Base-by-base conservation (phyloP, 2,113 vertebrate genomes). In the Carassius auratus region DNA sequence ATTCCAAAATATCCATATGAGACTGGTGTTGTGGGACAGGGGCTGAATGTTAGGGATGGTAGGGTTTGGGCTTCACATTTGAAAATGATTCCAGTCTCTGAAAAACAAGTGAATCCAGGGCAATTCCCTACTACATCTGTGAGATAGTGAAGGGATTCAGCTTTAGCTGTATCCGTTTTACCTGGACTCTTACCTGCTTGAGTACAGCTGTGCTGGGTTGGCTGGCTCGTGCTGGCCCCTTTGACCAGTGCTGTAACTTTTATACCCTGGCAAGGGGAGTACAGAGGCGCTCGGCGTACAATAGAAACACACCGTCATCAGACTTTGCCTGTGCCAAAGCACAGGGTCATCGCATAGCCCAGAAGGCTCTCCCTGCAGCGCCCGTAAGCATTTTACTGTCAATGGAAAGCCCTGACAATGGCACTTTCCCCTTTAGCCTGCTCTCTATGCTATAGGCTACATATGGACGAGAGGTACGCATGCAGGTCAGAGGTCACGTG, bases 211-310 rank as follows among this genome's bases (percentile, higher is more conserved):
- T 94, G 91, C 92, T 92, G 88, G 89, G 93, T 79, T 91, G 92
- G 93, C 93, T 94, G 93, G 91, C 94, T 93, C 69, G 88, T 95
- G 89, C 91, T 88, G 89, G 88, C 92, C 87, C 85, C 57, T 88
- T 84, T 84, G 33, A 75, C 14, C 88, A 69, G 74, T 10, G 87
- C 89, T 89, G 87, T 69, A 83, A 87, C 92, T 95, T 97, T 97
- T 97, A 97, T 97, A 97, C 94, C 88, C 96, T 96, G 96, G 97
- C 96, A 96, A 95, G 94, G 91, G 92, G 93, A 93, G 91, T 91
- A 90, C 84, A 89, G 87, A 12, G 89, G 90, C 92, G 91, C 91
- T 90, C 85, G 66, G 85, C 3, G 42, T 92, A 97, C 95, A 97
- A 97, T 94, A 93, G 94, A 97, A 96, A 92, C 89, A 92, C 92